These are phyloP conservation scores for Blastobasis lacticolella DNA, from an alignment of 2,888 invertebrate genomes.

Conservation along the genomic window DNA sequence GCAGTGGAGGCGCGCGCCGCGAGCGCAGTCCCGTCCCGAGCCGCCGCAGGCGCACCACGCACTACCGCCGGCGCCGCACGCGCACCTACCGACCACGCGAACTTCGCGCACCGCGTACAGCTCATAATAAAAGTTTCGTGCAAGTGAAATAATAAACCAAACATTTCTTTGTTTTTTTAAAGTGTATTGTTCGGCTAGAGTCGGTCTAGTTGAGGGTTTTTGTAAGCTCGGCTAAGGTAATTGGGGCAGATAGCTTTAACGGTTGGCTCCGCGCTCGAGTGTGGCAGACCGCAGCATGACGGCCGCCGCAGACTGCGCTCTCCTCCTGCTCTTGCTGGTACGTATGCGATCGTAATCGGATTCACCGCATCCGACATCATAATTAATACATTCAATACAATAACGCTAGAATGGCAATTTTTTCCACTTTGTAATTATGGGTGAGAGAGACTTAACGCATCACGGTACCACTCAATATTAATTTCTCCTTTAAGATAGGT, in stretches of 20 bases:
- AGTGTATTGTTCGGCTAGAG: conserved; percentile 7
- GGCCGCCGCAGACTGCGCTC: conserved; percentile 60
- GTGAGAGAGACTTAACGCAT: too few relatives aligned
- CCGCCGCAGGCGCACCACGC: conserved; percentile 54
- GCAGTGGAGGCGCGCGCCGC: conserved; percentile 45
- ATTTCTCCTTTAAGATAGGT: too few relatives aligned
- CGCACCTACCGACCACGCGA: conserved; percentile 16
- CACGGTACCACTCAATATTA: too few relatives aligned
- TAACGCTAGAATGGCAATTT: too few relatives aligned
- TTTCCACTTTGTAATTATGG: too few relatives aligned
- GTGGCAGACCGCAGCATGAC: conserved; percentile 72
- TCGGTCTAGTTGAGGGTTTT: conserved; percentile 31
- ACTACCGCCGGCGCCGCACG: conserved; percentile 12
- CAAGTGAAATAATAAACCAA: conserved; percentile 23
- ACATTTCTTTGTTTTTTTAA: background rate
- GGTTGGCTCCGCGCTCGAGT: conserved; percentile 71
- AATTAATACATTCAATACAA: too few relatives aligned
- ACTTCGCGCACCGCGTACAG: conserved; percentile 12
- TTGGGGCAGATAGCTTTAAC: conserved; percentile 73
- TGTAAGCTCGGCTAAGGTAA: conserved; percentile 58
- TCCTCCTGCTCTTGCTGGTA: conserved; percentile 60
- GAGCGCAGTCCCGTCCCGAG: conserved; percentile 56
- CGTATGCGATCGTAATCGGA: conserved; percentile 17
- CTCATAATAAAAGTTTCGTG: conserved; percentile 22
- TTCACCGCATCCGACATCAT: too few relatives aligned